These are phyloP conservation scores for Sthenelais limicola DNA, from an alignment of 2,888 invertebrate species.

Conservation along the genomic window DNA sequence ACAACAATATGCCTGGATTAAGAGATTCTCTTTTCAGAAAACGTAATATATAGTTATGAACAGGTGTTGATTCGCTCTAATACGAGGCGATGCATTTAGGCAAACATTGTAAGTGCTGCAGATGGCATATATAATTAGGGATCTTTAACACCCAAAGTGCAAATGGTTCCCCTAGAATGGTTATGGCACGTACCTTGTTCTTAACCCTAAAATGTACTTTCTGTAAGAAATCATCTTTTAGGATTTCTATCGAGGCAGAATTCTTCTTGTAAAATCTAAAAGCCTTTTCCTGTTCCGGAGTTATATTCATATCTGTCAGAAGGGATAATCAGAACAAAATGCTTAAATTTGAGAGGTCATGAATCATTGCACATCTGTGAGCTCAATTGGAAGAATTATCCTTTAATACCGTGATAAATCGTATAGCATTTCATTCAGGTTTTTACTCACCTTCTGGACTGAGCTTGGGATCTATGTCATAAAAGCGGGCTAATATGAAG, in stretches of 20 bases:
- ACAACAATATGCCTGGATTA: no score
- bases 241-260: slow-evolving; percentile 69
- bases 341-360: background rate
- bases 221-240: slow-evolving; percentile 70
- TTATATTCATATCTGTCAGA: slow-evolving; percentile 55
- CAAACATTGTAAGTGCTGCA: background rate
- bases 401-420: no score
- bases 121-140: background rate
- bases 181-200: slow-evolving; percentile 62
- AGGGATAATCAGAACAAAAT: background rate
- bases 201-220: slow-evolving; percentile 71
- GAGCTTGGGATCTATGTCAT: slow-evolving; percentile 50
- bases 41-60: background rate
- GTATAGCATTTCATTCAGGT: no score
- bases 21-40: background rate
- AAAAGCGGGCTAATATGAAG: slow-evolving; percentile 49
- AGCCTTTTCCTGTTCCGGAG: slow-evolving; percentile 63
- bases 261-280: slow-evolving; percentile 70
- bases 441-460: slow-evolving; percentile 41
- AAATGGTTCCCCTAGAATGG: no score
- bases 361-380: background rate
- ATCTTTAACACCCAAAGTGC: background rate
- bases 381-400: background rate
- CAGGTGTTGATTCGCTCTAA: background rate
- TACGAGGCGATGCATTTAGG: no score